Evolutionary conservation across 2,888 invertebrate species (phyloP).

Genomic region (Synanthedon myopaeformis): DNA sequence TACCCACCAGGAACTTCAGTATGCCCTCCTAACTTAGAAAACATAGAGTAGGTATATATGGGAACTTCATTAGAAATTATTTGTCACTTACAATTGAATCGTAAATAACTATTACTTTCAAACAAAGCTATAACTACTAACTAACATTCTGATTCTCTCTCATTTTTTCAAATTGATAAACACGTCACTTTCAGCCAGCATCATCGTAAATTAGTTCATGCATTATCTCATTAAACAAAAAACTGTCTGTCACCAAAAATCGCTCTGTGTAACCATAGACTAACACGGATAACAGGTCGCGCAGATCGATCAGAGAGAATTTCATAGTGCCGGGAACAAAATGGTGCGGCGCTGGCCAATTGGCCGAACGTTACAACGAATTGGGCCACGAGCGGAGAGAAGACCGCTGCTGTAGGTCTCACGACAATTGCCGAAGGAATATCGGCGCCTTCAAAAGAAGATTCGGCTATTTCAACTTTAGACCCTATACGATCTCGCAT

Average conservation of each 20-base stretch:
- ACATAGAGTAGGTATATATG: too few relatives aligned
- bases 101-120: too few relatives aligned
- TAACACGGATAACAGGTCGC: slow-evolving; percentile 35
- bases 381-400: slow-evolving; percentile 65
- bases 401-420: slow-evolving; percentile 80
- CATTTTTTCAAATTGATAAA: too few relatives aligned
- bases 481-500: slow-evolving; percentile 79
- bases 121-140: too few relatives aligned
- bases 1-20: too few relatives aligned
- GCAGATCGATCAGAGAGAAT: slow-evolving; percentile 61
- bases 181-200: too few relatives aligned
- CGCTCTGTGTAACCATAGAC: slow-evolving; percentile 10
- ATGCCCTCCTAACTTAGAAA: too few relatives aligned
- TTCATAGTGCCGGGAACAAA: slow-evolving; percentile 76
- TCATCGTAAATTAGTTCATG: too few relatives aligned
- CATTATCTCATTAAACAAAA: too few relatives aligned
- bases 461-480: slow-evolving; percentile 75
- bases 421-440: slow-evolving; percentile 77
- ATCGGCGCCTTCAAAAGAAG: slow-evolving; percentile 73
- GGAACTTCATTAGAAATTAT: too few relatives aligned
- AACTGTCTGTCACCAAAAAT: background rate
- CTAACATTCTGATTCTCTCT: too few relatives aligned
- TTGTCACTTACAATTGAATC: too few relatives aligned
- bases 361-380: slow-evolving; percentile 71
- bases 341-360: slow-evolving; percentile 79